These are phyloP conservation scores for Neolamprologus longior DNA, from an alignment of 2,113 vertebrate species.

Conservation along the genomic window DNA sequence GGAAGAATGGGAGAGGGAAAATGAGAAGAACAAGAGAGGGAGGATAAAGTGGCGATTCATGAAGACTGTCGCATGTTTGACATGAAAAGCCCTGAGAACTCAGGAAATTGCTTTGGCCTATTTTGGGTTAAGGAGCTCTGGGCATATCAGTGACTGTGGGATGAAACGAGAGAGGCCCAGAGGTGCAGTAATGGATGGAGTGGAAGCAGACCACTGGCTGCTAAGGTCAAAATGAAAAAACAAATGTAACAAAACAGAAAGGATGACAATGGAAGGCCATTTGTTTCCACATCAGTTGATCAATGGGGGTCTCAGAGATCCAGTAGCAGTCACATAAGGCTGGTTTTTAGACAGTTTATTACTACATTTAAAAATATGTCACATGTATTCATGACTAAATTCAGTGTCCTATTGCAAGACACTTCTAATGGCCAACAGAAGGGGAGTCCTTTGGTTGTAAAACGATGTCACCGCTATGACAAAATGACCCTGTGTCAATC, in stretches of 20 bases:
- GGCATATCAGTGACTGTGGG: constrained; percentile 51
- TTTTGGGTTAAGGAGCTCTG: constrained; percentile 36
- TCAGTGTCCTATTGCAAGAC: neutral
- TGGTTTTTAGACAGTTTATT: neutral
- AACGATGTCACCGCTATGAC: neutral
- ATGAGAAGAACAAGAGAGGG: neutral
- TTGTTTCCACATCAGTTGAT: neutral
- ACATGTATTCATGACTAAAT: neutral
- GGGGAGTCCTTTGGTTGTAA: neutral
- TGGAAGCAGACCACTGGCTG: neutral
- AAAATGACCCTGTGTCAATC: neutral
- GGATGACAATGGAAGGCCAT: neutral
- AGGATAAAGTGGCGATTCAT: constrained; percentile 3
- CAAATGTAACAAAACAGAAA: neutral
- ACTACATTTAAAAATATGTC: neutral
- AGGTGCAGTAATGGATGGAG: neutral
- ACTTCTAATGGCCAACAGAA: neutral
- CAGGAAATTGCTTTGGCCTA: constrained; percentile 32
- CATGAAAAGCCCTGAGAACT: constrained; percentile 36
- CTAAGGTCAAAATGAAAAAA: constrained; percentile 26
- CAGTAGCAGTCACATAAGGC: neutral
- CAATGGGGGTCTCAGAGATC: neutral
- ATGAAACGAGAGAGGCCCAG: constrained; percentile 47
- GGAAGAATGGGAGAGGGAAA: neutral
- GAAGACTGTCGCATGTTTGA: constrained; percentile 5